phyloP scores from a whole-genome alignment of 53 echinoderm and acorn worm species.

The Glandiceps talaboti region DNA sequence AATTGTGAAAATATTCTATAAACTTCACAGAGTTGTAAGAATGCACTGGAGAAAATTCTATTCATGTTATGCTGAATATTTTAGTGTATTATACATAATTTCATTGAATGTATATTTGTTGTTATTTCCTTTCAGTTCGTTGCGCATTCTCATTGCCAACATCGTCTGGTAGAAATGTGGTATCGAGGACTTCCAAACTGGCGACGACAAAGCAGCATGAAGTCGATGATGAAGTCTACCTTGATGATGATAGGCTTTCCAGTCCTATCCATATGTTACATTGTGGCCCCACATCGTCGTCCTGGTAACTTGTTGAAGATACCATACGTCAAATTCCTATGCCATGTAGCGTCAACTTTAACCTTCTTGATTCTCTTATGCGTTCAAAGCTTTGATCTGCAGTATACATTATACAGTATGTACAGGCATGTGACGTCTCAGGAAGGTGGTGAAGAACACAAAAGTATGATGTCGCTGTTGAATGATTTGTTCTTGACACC shows the following conservation, averaged over 20 bases:
- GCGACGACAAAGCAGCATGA: not conserved
- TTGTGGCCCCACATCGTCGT: not conserved
- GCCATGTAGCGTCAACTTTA: not conserved
- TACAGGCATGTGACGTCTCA: not conserved
- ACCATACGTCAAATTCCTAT: slow-evolving; percentile 11
- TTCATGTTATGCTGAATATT: not conserved
- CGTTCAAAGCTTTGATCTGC: not conserved
- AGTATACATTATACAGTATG: not conserved
- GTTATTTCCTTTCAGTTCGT: slow-evolving; percentile 9
- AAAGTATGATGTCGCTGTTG: too few species aligned
- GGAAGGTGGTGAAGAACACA: too few species aligned
- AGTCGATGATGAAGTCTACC: not conserved
- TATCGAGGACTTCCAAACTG: slow-evolving; percentile 5
- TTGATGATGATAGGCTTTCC: not conserved
- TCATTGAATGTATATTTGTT: too few species aligned
- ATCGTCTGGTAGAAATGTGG: slow-evolving; percentile 6
- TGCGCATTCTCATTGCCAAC: slow-evolving; percentile 8
- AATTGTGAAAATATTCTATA: too few species aligned
- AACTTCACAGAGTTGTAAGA: too few species aligned
- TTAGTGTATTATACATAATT: not conserved
- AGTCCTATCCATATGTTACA: not conserved
- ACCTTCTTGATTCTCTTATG: not conserved
- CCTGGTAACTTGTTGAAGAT: slow-evolving; percentile 1
- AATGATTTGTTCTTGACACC: not conserved
- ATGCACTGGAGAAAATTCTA: too few species aligned